Base-by-base conservation (phyloP, 2,797 vertebrate species). In the Rachycentron canadum region DNA sequence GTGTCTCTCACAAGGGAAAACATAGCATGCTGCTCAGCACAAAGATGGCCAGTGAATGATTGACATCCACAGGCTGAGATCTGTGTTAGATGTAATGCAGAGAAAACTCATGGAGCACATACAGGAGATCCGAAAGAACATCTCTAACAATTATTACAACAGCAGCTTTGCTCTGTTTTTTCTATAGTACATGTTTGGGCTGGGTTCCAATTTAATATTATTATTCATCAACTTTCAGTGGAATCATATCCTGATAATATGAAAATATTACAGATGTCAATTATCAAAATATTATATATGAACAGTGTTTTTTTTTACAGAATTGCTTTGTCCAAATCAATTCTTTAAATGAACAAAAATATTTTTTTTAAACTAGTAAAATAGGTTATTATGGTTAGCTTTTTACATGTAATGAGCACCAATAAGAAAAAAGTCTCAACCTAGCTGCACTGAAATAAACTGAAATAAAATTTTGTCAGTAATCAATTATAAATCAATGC, bases 1-100 rank as follows among this genome's bases (percentile, higher is more conserved):
- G 74, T 80, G 79, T 76, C 70, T 87, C 92, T 84, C 62, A 88
- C 57, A 73, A 89, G 76, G 77, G 60, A 17, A 50, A 73, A 84
- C 52, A 72, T 69, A 87, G 59, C 86, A 89, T 83, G 86, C 81
- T 3, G 59, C 52, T 89, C 78, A 80, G 77, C 32, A 85, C 81
- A 90, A 87, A 83, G 81, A 61, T 45, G 64, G n/a, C 63, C 30
- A 79, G 57, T 63, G 68, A 83, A 76, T 61, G 71, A 60, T 66
- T 78, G 53, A 66, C 80, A 79, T 82, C 40, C 69, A 79, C 45
- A 79, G 23, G 72, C 65, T 57, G 47, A 69, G 26, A 34, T 67
- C 28, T 64, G 17, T 67, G 53, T 80, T 66, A 72, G 32, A 78
- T 14, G 38, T 16, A 63, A 74, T 61, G 80, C 66, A 73, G 52